A percentile compares a stretch with the other conserved stretches of the same genome.
phyloP scores from a whole-genome alignment of 2,888 invertebrate species.

The Strigamia transsilvanica region DNA sequence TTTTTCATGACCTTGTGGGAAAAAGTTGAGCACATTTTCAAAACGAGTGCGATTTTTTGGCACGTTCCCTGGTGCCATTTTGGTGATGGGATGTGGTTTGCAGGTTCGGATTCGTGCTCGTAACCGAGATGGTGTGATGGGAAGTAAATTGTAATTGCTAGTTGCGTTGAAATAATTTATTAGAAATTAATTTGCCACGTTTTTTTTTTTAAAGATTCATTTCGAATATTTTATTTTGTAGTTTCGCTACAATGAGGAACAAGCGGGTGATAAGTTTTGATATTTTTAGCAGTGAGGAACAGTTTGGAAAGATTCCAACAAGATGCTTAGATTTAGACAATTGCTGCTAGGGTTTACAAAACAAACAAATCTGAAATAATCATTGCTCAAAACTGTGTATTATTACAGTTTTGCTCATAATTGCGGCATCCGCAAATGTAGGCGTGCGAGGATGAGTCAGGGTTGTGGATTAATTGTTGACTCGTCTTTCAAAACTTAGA shows the following conservation, averaged over 20 bases:
- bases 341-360: not conserved
- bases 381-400: no score
- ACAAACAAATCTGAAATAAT: no score
- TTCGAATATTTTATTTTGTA: not conserved
- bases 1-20: constrained; percentile 83
- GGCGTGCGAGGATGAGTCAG: no score
- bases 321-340: not conserved
- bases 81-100: not conserved
- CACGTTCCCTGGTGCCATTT: constrained; percentile 50
- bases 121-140: not conserved
- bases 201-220: not conserved
- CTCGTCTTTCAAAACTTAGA: no score
- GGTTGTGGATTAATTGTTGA: no score
- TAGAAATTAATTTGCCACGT: not conserved
- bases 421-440: no score
- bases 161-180: not conserved
- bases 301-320: not conserved
- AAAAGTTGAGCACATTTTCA: constrained; percentile 61
- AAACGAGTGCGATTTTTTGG: constrained; percentile 58
- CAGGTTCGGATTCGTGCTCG: not conserved
- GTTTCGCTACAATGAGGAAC: no score
- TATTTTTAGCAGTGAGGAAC: not conserved
- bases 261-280: not conserved
- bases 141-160: not conserved
- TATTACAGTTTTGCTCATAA: no score